Conservation (phyloP, 2,797 vertebrate species). For the Leucoraja ocellata region DNA sequence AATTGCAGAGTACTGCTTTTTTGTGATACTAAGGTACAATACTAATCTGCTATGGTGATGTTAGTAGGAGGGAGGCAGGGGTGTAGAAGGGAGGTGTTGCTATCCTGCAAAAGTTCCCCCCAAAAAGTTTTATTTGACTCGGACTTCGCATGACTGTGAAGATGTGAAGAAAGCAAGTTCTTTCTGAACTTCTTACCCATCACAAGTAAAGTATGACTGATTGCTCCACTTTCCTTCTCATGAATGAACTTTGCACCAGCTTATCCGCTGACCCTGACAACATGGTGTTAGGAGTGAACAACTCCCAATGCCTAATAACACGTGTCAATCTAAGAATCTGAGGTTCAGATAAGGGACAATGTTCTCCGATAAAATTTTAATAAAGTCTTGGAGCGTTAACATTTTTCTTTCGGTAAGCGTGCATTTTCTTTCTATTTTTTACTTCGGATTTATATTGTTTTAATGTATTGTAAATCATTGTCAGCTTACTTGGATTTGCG, state of each 20-base stretch:
- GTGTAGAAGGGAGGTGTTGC: not conserved
- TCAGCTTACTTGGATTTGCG: not conserved
- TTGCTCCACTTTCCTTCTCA: not conserved
- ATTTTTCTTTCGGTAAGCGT: not conserved
- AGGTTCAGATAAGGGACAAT: not conserved
- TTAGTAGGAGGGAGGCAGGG: too few species aligned
- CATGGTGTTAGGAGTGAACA: not conserved
- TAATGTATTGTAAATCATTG: not conserved
- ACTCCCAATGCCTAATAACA: not conserved
- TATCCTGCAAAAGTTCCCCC: not conserved
- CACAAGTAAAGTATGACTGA: not conserved
- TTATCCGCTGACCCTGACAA: not conserved
- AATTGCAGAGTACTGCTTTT: not conserved
- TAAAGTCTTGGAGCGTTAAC: not conserved
- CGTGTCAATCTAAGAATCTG: not conserved
- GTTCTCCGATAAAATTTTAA: not conserved
- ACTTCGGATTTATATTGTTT: not conserved
- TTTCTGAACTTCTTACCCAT: not conserved
- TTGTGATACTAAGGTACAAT: not conserved
- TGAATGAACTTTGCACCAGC: not conserved
- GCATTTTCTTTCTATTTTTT: not conserved
- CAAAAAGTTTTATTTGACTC: not conserved
- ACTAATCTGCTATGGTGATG: not conserved
- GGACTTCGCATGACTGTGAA: not conserved
- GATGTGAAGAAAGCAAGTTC: not conserved